phyloP scores from a whole-genome alignment of 1,140 invertebrate genomes.

The Pachypsylla venusta region DNA sequence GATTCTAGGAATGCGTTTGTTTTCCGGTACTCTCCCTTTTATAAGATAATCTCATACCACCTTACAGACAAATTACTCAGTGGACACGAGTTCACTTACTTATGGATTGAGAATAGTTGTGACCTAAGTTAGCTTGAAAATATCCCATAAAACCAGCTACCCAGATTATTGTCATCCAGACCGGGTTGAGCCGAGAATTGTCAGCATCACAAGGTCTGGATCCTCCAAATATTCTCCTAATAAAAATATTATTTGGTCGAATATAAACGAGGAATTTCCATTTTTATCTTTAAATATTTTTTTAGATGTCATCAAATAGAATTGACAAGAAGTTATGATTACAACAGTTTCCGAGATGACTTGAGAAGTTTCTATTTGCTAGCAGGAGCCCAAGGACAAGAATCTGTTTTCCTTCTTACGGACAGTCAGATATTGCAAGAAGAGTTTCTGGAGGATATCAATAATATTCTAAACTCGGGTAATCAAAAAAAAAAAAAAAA shows the following conservation, averaged over 20 bases:
- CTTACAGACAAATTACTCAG: no score
- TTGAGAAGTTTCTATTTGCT: constrained; percentile 50
- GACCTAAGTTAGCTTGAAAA: no score
- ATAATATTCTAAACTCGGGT: constrained; percentile 78
- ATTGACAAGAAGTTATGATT: constrained; percentile 65
- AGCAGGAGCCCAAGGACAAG: constrained; percentile 53
- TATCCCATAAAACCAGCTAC: no score
- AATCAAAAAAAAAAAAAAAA: no score
- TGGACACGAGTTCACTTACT: no score
- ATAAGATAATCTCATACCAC: no score
- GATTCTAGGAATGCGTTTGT: no score
- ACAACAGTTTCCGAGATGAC: constrained; percentile 61
- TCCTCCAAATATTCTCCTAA: neutral
- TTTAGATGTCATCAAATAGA: constrained; percentile 72
- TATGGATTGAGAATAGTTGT: no score
- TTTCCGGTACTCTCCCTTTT: no score
- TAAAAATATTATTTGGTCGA: neutral
- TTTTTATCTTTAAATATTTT: constrained; percentile 13
- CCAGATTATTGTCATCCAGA: no score
- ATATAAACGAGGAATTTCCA: neutral
- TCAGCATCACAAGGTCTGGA: no score
- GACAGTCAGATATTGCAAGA: constrained; percentile 85
- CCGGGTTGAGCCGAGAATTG: no score
- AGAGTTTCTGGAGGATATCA: constrained; percentile 83
- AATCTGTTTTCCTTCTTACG: constrained; percentile 72